Evolutionary conservation across 2,888 invertebrate genomes (phyloP).

Genomic region (Caenorhabditis macrosperma): DNA sequence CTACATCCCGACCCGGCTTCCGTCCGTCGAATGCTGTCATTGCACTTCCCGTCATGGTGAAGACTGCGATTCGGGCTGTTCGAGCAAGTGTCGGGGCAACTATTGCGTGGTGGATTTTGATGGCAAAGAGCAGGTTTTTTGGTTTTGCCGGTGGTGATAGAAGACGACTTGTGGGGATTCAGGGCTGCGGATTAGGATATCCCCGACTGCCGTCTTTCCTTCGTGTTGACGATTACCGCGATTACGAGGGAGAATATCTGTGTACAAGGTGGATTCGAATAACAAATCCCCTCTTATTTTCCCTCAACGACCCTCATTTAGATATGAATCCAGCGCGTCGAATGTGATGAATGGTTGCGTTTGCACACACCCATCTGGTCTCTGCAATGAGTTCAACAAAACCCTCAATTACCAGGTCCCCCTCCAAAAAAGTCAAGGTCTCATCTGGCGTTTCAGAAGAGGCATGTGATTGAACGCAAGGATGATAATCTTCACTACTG

Average conservation of each 20-base stretch:
- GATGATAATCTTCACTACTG: slow-evolving; percentile 76
- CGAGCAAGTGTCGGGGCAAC: slow-evolving; percentile 76
- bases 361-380: slow-evolving; percentile 77
- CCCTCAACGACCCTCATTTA: too few species aligned
- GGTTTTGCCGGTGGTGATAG: background rate
- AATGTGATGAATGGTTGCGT: slow-evolving; percentile 78
- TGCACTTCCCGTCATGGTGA: slow-evolving; percentile 77
- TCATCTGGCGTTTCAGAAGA: slow-evolving; percentile 57
- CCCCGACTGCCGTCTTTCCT: slow-evolving; percentile 77
- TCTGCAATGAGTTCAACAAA: slow-evolving; percentile 75
- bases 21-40: slow-evolving; percentile 78
- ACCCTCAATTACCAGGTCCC: slow-evolving; percentile 72
- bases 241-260: slow-evolving; percentile 73
- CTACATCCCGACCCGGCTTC: slow-evolving; percentile 74
- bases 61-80: slow-evolving; percentile 73
- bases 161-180: slow-evolving; percentile 2
- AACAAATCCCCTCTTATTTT: too few species aligned
- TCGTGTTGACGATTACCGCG: slow-evolving; percentile 73
- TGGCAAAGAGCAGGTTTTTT: slow-evolving; percentile 75
- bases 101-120: slow-evolving; percentile 80
- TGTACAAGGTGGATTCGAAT: slow-evolving; percentile 69
- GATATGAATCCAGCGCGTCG: slow-evolving; percentile 75
- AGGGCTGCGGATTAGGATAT: slow-evolving; percentile 78
- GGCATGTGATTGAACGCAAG: slow-evolving; percentile 74
- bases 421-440: background rate